phyloP scores from a whole-genome alignment of 2,888 invertebrate genomes.

The Urechis unicinctus region DNA sequence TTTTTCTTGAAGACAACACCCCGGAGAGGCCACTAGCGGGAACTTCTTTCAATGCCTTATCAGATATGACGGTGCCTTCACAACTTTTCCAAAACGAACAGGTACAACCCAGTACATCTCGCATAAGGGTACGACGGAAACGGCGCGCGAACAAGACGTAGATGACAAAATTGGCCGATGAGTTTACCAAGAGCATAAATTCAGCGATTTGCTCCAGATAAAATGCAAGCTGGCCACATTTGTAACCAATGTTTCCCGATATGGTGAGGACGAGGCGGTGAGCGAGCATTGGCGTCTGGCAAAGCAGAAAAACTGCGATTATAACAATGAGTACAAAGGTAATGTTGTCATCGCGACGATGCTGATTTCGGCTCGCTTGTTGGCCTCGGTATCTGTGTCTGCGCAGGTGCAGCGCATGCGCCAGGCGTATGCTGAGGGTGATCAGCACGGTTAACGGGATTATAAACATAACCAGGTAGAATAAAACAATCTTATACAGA shows the following conservation, averaged over 20 bases:
- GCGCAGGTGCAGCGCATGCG: constrained; percentile 1
- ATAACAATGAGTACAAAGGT: constrained; percentile 40
- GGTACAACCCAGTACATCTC: background rate
- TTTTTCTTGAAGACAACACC: too few relatives aligned
- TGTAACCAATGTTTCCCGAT: background rate
- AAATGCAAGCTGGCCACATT: constrained; percentile 23
- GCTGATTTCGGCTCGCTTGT: constrained; percentile 7
- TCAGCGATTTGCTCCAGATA: constrained; percentile 24
- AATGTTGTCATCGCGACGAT: constrained; percentile 37
- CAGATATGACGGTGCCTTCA: too few relatives aligned
- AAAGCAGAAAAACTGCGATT: constrained; percentile 42
- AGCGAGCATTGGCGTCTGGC: constrained; percentile 32
- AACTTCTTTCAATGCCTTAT: too few relatives aligned
- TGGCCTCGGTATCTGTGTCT: background rate
- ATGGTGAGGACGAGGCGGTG: constrained; percentile 6
- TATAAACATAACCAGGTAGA: constrained; percentile 9
- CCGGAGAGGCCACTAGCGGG: too few relatives aligned
- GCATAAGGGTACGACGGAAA: constrained; percentile 23
- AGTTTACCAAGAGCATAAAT: constrained; percentile 39
- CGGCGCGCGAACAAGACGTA: constrained; percentile 39
- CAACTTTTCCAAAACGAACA: too few relatives aligned
- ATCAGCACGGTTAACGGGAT: constrained; percentile 8
- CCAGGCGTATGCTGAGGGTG: constrained; percentile 3
- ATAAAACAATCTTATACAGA: constrained; percentile 10
- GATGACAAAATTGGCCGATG: constrained; percentile 43